Conservation (phyloP, 2,888 invertebrate genomes). For the Pristionchus exspectatus region DNA sequence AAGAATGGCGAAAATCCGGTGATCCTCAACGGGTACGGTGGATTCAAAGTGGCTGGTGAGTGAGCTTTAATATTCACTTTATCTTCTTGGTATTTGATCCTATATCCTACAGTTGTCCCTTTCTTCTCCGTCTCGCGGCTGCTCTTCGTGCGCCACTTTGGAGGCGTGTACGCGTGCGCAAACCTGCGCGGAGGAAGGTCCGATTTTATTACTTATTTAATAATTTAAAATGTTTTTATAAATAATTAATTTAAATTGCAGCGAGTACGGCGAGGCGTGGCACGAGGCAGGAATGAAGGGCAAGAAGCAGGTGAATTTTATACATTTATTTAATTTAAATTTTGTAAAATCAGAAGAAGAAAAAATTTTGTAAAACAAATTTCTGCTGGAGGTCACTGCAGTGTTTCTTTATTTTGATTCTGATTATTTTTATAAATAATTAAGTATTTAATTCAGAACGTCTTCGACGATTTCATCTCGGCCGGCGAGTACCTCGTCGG, state of each 20-base stretch:
- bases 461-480: conserved; percentile 95
- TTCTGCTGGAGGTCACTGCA: neutral
- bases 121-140: conserved; percentile 90
- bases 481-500: conserved; percentile 91
- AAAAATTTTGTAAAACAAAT: neutral
- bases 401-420: too few relatives aligned
- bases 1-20: conserved; percentile 83
- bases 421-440: neutral
- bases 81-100: neutral
- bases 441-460: conserved; percentile 85
- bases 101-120: conserved; percentile 89
- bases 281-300: conserved; percentile 92
- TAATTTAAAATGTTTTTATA: too few relatives aligned
- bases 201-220: too few relatives aligned
- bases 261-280: conserved; percentile 96
- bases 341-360: too few relatives aligned
- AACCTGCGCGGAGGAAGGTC: conserved; percentile 96
- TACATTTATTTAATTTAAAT: neutral
- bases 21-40: conserved; percentile 95
- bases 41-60: conserved; percentile 79
- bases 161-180: conserved; percentile 91
- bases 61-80: neutral
- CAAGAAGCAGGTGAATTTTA: conserved; percentile 84
- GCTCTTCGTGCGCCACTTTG: conserved; percentile 91
- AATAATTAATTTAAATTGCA: conserved; percentile 79